Base-by-base conservation (phyloP, 2,888 invertebrate species). In the Orthosia cruda region DNA sequence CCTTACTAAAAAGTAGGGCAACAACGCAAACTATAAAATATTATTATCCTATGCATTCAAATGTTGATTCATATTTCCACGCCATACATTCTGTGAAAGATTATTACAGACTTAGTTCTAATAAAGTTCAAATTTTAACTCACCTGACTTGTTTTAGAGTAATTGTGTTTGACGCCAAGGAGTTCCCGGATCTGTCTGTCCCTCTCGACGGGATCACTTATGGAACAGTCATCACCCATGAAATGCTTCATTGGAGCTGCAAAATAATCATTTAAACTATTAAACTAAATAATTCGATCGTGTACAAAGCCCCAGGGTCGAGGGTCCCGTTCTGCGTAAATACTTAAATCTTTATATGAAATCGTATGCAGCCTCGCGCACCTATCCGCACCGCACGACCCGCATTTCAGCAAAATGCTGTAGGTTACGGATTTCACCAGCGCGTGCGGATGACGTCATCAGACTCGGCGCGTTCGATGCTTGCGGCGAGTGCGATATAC, bases 181-280 rank as follows among this genome's bases (percentile, higher is more conserved):
- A 95, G 89, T 69, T 91, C 88, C 68, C 93, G 90, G 45, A 96
- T 95, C 85, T 96, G 94, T 79, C 90, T 93, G 74, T 96, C 95
- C 78, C 96, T 91, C 72, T 91, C 90, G 49, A 93, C 76, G 3
- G 96, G 96, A 77, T 95, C 90, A 16, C 85, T 67, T 23, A 95
- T 83, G 0, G 87, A 83, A 81, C 96, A 96, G 49, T 92, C 87
- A 74, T 96, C 96, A n/a, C 95, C 96, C 68, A 87, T 91, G 77
- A 89, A 95, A 85, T 96, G 96, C 81, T 94, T 95, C 49, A 87
- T 85, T 12, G 91, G 90, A 57, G 89, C 94, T 95, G 81, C n/a
- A 87, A 87, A 76, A 74, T n/a, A 40, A 66, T 71, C 7, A 54
- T 11, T 26, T 61, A 45, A 18, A n/a, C 16, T 20, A n/a, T 57